Base-by-base conservation (phyloP, 1,140 invertebrate genomes). In the Aphidius ervi region DNA sequence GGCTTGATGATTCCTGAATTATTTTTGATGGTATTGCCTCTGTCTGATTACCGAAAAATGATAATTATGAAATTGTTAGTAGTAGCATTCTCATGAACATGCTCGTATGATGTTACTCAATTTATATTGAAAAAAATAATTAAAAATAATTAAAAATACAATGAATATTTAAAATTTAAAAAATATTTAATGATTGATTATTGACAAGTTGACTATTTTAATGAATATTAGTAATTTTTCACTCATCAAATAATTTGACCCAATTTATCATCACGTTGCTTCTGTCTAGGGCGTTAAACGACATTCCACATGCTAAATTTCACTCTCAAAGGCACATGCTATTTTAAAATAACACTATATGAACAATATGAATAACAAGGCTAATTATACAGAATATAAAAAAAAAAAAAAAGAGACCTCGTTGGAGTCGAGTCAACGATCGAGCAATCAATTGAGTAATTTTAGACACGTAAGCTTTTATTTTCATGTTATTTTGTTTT, bases 1-100 rank as follows among this genome's bases (percentile, higher is more conserved):
- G 62, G 57, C 70, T 64, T 7, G 58, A 67, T 41, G 68, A 61
- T 49, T 77, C 75, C 71, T 72, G 69, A 41, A 74, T 73, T 60
- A 74, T 73, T 70, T 77, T 77, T 62, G 74, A 70, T 37, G 71
- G 67, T 16, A 16, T 16, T 57, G 73, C 71, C 54, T 71, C 68
- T 66, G 70, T 68, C 77, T 79, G 74, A 74, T 9, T 46, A 58
- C 75, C 68, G 75, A 65, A 70, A 70, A 79, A 77, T 70, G 69
- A 75, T 67, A 73, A 74, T 49, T 45, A 57, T 70, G 68, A 69
- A 58, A 58, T 70, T 74, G 70, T 76, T 75, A 76, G 74, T 76
- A 68, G 71, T 68, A 65, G 72, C 66, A 62, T 31, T 31, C 23
- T 31, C 65, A 65, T 70, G 61, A 69, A 9, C 60, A 57, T 62